Evolutionary conservation across 2,113 vertebrate species (phyloP), one percentile per base, ranked within the genome.

Genomic region (Clarias batrachus): DNA sequence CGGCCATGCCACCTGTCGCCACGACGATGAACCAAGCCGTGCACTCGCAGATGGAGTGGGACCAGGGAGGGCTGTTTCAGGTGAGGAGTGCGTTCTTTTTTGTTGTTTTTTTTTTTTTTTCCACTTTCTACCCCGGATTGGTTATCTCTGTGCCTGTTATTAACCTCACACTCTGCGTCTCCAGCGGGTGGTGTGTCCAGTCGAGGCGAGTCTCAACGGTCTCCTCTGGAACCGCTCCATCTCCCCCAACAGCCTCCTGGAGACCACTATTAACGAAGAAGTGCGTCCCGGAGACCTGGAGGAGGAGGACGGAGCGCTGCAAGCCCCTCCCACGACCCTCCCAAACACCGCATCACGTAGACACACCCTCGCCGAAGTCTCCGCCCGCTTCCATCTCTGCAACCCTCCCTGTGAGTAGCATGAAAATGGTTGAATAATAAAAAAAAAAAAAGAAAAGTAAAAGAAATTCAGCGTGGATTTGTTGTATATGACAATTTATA

Each of bases 331-430:
- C 23, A 86, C 95, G 76, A 89, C 89, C 81, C 93, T 92, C 63
- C 95, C 95, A 1, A 94, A 93, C 89, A 95, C 94, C 89, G 94
- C 96, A 0, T 97, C 95, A 91, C 96, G 97, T 65, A 96, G 97
- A 83, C 97, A 99, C 91, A 99, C 98, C 0, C 93, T 98, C 89
- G 97, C 98, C 0, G 97, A 97, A 92, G 97, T 98, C 85, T 97
- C 97, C 1, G 90, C 96, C 23, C 94, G 93, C 88, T 97, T 97
- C 91, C 96, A 97, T 91, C 96, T 96, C n/a, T 93, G 94, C 60
- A 92, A 89, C 86, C 96, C 96, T 89, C 98, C 97, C 56, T 97
- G 97, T 99, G 86, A 97, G 96, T 95, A 80, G 30, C 54, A 59
- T 9, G 8, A 7, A 27, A 78, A 78, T 7, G 27, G 14, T 17